A percentile compares a stretch with the other conserved stretches of the same genome.
Conservation (phyloP, 1,140 invertebrate genomes). For the Cydia pomonella region DNA sequence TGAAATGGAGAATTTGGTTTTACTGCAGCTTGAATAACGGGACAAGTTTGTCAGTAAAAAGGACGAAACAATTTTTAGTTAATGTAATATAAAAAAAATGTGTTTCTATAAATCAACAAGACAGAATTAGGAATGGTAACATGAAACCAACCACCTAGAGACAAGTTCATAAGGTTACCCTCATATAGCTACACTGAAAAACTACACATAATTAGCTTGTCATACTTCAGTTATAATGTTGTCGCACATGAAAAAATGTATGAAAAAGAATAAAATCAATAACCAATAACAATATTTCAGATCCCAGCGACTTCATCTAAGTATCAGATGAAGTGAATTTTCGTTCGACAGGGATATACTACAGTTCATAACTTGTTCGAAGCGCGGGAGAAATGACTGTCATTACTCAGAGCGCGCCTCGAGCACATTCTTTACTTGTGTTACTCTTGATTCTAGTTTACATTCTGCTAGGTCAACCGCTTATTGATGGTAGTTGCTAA, state of each 20-base stretch:
- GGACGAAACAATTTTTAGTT: not conserved
- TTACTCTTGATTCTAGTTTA: slow-evolving; percentile 52
- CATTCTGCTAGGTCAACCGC: slow-evolving; percentile 57
- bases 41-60: not conserved
- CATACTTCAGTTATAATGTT: too few species aligned
- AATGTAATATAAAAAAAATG: too few species aligned
- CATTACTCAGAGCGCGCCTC: slow-evolving; percentile 64
- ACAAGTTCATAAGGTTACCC: too few species aligned
- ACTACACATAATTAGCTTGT: too few species aligned
- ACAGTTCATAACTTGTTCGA: slow-evolving; percentile 63
- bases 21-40: not conserved
- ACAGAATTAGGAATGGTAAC: too few species aligned
- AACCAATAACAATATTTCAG: slow-evolving; percentile 30
- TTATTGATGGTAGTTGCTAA: slow-evolving; percentile 60
- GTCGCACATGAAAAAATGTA: not conserved
- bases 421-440: slow-evolving; percentile 61
- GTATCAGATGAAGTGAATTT: slow-evolving; percentile 58
- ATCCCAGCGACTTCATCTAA: slow-evolving; percentile 28
- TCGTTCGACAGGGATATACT: slow-evolving; percentile 67
- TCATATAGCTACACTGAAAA: too few species aligned
- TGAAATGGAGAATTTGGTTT: slow-evolving; percentile 19
- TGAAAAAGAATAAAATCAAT: slow-evolving; percentile 21
- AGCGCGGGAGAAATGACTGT: slow-evolving; percentile 54
- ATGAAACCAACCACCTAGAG: too few species aligned
- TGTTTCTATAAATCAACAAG: too few species aligned